Conservation (phyloP, 2,888 invertebrate genomes). For the Agrochola macilenta region DNA sequence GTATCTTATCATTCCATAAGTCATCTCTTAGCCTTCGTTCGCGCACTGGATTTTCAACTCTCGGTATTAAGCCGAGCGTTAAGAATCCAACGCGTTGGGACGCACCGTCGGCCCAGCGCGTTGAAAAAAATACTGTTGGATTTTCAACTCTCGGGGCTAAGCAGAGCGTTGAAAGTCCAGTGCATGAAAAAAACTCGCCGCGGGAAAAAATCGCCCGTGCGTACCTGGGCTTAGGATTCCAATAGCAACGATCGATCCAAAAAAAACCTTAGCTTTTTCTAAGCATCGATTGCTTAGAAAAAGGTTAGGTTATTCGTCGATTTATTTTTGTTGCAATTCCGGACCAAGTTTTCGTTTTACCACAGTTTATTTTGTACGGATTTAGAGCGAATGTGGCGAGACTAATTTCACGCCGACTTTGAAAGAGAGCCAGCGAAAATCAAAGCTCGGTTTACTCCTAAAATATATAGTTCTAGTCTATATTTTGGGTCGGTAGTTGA, state of each 20-base stretch:
- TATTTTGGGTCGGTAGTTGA: constrained; percentile 63
- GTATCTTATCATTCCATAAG: no score
- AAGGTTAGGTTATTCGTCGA: background rate
- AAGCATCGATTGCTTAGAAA: constrained; percentile 4
- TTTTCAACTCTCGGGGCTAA: no score
- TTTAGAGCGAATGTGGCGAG: constrained; percentile 70
- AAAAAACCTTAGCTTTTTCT: background rate
- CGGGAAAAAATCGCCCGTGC: no score
- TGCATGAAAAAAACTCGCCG: no score
- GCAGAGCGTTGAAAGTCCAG: no score
- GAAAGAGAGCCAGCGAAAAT: constrained; percentile 74
- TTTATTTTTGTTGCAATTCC: constrained; percentile 33
- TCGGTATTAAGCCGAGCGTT: no score
- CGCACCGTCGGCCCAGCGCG: no score
- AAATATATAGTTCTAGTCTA: constrained; percentile 63
- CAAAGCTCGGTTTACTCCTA: constrained; percentile 71
- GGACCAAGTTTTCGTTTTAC: constrained; percentile 55
- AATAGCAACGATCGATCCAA: background rate
- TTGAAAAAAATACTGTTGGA: no score
- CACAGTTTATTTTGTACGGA: constrained; percentile 69
- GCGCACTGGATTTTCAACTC: no score
- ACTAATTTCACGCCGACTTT: constrained; percentile 79
- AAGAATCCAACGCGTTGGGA: no score
- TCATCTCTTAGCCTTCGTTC: no score
- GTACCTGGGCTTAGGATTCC: background rate